A percentile compares a stretch with the other conserved stretches of the same genome.
Conservation (phyloP, 2,888 invertebrate species). For the Phasia obesa region DNA sequence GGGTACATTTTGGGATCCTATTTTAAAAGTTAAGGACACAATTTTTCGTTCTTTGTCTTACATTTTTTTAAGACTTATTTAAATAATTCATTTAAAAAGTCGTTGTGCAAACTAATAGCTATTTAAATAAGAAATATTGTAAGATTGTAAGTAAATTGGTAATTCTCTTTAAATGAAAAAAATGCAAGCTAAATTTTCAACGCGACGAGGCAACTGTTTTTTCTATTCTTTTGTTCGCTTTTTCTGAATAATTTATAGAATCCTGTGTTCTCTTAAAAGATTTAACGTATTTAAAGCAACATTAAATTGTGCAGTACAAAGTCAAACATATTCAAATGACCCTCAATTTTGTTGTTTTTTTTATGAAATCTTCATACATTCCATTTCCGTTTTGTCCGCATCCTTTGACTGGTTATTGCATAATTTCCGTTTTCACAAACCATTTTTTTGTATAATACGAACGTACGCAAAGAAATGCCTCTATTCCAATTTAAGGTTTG, state of each 20-base stretch:
- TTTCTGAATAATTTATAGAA: background rate
- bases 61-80: background rate
- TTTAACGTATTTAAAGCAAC: background rate
- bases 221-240: background rate
- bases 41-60: no score
- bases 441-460: slow-evolving; percentile 21
- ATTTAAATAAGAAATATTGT: background rate
- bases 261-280: no score
- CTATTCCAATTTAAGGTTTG: slow-evolving; percentile 8
- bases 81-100: background rate
- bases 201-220: background rate
- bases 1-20: no score
- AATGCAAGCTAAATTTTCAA: background rate
- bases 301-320: background rate
- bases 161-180: background rate
- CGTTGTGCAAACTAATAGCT: background rate
- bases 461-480: slow-evolving; percentile 9
- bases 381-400: slow-evolving; percentile 67
- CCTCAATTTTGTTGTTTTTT: background rate
- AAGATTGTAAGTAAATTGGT: background rate
- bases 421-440: slow-evolving; percentile 63
- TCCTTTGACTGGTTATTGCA: slow-evolving; percentile 65
- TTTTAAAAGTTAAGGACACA: no score
- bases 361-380: slow-evolving; percentile 44
- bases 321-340: background rate